Base-by-base conservation (phyloP, 2,888 invertebrate species). In the Leptodirus hochenwartii region DNA sequence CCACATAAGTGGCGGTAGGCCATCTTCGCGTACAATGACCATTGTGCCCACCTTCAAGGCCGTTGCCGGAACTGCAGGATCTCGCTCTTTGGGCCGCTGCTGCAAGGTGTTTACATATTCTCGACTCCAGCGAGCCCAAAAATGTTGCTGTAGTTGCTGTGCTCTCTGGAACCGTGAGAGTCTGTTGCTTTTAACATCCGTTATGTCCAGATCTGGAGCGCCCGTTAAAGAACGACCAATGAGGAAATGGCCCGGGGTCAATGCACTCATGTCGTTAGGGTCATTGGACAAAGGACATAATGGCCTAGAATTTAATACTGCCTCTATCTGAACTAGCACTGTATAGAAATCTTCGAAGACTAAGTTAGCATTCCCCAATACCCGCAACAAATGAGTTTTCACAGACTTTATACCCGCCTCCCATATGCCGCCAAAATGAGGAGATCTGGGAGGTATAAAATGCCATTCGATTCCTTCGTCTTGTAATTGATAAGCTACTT, bases 351-450 rank as follows among this genome's bases (percentile, higher is more conserved):
- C 38, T 20, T 37, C 37, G 26, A 34, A 35, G 12, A 17, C 33
- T 36, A 8, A 38, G 14, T 16, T n/a, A 10, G 31, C 15, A 23
- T 30, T 31, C 9, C 34, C 34, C 4, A 4, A 11, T 27, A 17
- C 15, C 16, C 12, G 8, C 17, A n/a, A 9, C 4, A 5, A 15
- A 27, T 35, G 32, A 12, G 8, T 16, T 27, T 39, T 36, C 15
- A 26, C 13, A 17, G 4, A 15, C 22, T 36, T 15, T 17, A 35
- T 23, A 2, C 33, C 40, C 5, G 36, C 29, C 22, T 43, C 35
- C 39, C 40, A 40, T 6, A 43, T 22, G 5, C 41, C 40, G 8
- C 41, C 39, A 28, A 39, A 37, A 27, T 41, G 35, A 5, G 43
- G 42, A 8, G 36, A 28, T 3, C 33, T 17, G 1, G 39, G 29